Percentiles rank a stretch among this genome's conserved stretches.
phyloP scores from a whole-genome alignment of 2,888 invertebrate species.

The Aproaerema taeniolella region DNA sequence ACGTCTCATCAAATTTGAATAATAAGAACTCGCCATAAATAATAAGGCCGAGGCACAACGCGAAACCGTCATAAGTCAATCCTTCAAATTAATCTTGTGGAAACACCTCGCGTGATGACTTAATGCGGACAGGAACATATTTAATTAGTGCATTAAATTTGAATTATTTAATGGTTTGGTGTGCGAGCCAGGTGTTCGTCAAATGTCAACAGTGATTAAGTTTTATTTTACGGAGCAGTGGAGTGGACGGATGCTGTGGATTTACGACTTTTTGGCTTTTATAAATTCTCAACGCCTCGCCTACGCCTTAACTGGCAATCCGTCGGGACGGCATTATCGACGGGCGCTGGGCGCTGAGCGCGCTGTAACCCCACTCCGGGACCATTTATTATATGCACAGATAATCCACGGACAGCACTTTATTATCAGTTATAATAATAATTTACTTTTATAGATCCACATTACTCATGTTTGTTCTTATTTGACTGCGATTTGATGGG shows the following conservation, averaged over 20 bases:
- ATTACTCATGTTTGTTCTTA: conserved; percentile 73
- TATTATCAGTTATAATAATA: conserved; percentile 76
- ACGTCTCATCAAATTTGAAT: conserved; percentile 76
- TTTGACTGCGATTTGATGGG: conserved; percentile 66
- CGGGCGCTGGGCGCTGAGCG: conserved; percentile 49
- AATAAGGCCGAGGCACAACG: conserved; percentile 55
- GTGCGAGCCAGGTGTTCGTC: conserved; percentile 65
- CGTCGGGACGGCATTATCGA: conserved; percentile 58
- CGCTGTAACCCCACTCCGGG: conserved; percentile 56
- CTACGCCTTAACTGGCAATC: conserved; percentile 67
- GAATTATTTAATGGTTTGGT: conserved; percentile 60
- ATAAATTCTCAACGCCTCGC: conserved; percentile 64
- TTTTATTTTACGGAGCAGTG: conserved; percentile 56
- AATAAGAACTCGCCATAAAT: conserved; percentile 69
- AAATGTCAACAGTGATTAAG: conserved; percentile 72
- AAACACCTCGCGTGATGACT: conserved; percentile 63
- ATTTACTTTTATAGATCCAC: conserved; percentile 74
- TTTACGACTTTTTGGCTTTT: conserved; percentile 72
- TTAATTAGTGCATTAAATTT: conserved; percentile 73
- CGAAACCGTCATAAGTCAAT: conserved; percentile 68
- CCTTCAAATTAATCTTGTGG: conserved; percentile 62
- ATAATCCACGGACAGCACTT: conserved; percentile 72
- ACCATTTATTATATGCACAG: conserved; percentile 68
- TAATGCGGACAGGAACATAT: conserved; percentile 65
- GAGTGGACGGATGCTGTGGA: conserved; percentile 31